Conservation (phyloP, 2,113 vertebrate species). For the Glaucomys volans region DNA sequence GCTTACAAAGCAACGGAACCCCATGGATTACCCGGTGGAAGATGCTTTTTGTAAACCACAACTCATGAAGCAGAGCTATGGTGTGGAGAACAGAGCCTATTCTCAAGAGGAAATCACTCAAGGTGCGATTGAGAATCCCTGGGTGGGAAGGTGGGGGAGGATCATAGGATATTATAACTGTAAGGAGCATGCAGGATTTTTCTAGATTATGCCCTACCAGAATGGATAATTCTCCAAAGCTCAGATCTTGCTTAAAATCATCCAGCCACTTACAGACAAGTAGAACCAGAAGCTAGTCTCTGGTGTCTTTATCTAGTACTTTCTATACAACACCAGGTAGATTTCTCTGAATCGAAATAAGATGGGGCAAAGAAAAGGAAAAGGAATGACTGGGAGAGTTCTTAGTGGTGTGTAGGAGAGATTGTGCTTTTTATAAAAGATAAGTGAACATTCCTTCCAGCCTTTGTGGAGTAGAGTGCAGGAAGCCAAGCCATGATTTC, state of each 20-base stretch:
- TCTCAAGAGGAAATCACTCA: slow-evolving; percentile 84
- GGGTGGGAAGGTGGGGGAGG: neutral
- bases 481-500: neutral
- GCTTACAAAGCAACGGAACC: slow-evolving; percentile 86
- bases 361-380: neutral
- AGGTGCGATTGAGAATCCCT: slow-evolving; percentile 77
- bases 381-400: neutral
- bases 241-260: neutral
- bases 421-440: neutral
- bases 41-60: slow-evolving; percentile 85
- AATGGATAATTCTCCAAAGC: neutral
- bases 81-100: slow-evolving; percentile 88
- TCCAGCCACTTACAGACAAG: neutral
- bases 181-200: neutral
- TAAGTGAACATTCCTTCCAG: neutral
- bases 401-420: neutral
- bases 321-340: neutral
- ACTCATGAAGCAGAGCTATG: slow-evolving; percentile 84
- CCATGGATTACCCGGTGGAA: slow-evolving; percentile 85
- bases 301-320: neutral
- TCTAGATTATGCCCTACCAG: neutral
- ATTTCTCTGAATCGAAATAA: slow-evolving; percentile 18
- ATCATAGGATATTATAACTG: accelerated
- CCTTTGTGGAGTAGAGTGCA: neutral
- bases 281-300: neutral